phyloP scores from a whole-genome alignment of 1,140 invertebrate genomes.

The Mesaphorura yosii region DNA sequence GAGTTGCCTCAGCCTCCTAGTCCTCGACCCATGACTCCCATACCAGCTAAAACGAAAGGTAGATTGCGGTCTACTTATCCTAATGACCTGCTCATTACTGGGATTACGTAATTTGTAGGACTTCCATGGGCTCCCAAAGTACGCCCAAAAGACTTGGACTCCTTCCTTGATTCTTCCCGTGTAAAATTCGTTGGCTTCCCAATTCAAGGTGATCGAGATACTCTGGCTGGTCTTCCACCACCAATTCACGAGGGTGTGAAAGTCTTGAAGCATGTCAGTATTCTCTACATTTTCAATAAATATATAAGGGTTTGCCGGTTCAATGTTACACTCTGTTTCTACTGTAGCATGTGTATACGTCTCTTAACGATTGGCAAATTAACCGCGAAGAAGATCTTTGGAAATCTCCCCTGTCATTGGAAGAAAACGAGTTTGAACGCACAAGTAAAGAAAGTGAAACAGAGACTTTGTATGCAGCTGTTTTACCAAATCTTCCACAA shows the following conservation, averaged over 20 bases:
- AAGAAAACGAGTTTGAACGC: constrained; percentile 45
- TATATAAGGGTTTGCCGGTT: constrained; percentile 4
- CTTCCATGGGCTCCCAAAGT: constrained; percentile 95
- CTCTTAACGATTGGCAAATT: constrained; percentile 68
- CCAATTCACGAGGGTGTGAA: constrained; percentile 90
- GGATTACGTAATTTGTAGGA: constrained; percentile 35
- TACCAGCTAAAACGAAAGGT: constrained; percentile 35
- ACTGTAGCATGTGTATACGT: constrained; percentile 65
- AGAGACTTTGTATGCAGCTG: constrained; percentile 42
- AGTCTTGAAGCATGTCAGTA: constrained; percentile 60
- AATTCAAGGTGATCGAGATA: constrained; percentile 68
- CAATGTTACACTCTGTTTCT: constrained; percentile 10
- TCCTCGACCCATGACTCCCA: constrained; percentile 42
- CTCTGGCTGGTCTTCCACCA: constrained; percentile 75
- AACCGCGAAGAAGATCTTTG: constrained; percentile 60
- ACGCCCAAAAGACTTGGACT: constrained; percentile 80
- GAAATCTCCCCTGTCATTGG: constrained; percentile 40
- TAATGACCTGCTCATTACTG: not conserved
- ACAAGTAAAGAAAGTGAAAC: constrained; percentile 6
- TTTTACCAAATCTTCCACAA: constrained; percentile 84
- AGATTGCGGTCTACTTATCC: not conserved
- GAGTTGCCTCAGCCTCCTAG: constrained; percentile 39
- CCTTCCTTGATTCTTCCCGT: constrained; percentile 78
- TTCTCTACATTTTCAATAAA: constrained; percentile 11
- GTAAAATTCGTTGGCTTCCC: constrained; percentile 92